phyloP scores from a whole-genome alignment of 2,113 vertebrate genomes.

The Sapayoa aenigma region DNA sequence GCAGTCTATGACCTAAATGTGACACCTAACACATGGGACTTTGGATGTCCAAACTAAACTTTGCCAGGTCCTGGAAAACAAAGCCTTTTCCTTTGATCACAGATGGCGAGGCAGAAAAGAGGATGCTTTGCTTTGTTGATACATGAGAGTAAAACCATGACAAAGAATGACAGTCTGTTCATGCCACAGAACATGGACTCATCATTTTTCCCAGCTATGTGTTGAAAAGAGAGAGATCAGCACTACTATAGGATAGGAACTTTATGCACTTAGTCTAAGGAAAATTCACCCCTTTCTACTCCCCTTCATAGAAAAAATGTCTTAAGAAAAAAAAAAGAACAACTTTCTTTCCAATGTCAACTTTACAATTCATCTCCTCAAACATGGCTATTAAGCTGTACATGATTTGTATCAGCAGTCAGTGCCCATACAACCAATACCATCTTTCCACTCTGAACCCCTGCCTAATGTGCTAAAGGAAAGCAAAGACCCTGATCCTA shows the following conservation, averaged over 20 bases:
- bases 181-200: not conserved
- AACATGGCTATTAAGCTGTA: not conserved
- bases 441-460: not conserved
- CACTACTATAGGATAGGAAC: not conserved
- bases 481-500: not conserved
- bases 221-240: not conserved
- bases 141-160: not conserved
- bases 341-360: not conserved
- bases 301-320: not conserved
- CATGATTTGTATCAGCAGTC: not conserved
- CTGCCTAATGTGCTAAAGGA: not conserved
- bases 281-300: not conserved
- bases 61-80: not conserved
- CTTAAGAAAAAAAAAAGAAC: not conserved
- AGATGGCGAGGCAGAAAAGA: not conserved
- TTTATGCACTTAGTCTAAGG: not conserved
- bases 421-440: rapidly evolving
- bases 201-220: not conserved
- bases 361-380: not conserved
- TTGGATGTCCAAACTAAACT: not conserved
- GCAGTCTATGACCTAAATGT: not conserved
- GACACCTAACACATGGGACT: rapidly evolving
- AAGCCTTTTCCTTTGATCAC: not conserved
- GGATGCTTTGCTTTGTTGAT: not conserved
- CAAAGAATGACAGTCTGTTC: not conserved